Conservation (phyloP, 30 jellyfish, hydroid and myxozoan species). For the Hydractinia symbiolongicarpus region DNA sequence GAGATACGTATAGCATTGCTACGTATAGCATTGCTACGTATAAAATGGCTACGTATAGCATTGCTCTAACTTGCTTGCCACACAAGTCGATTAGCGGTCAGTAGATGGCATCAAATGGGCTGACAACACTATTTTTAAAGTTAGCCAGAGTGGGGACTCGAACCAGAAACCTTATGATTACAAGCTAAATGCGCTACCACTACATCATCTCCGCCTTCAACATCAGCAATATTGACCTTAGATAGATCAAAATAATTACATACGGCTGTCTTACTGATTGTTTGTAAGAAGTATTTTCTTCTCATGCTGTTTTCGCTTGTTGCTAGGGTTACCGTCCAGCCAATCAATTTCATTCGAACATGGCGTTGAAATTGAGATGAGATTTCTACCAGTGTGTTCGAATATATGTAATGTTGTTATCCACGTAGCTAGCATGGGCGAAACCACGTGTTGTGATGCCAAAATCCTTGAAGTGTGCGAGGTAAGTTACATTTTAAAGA, state of each 20-base stretch:
- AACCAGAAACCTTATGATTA: no score
- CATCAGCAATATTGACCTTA: no score
- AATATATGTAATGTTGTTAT: conserved; percentile 51
- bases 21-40: no score
- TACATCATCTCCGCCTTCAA: no score
- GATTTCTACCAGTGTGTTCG: conserved; percentile 67
- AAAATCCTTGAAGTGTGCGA: conserved; percentile 44
- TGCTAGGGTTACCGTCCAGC: conserved; percentile 70
- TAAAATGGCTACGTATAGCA: no score
- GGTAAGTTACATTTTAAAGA: conserved; percentile 35
- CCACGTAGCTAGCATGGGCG: conserved; percentile 56
- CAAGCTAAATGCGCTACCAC: no score
- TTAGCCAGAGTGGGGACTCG: no score
- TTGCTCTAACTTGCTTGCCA: no score
- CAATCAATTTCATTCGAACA: conserved; percentile 36
- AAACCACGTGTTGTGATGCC: conserved; percentile 60
- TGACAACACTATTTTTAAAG: no score
- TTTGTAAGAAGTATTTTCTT: neutral
- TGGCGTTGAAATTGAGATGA: conserved; percentile 48
- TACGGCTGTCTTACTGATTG: neutral
- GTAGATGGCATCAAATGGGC: no score
- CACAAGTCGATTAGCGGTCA: no score
- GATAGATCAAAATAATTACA: neutral
- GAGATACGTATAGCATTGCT: no score
- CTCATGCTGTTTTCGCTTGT: neutral